phyloP scores from a whole-genome alignment of 23 tunicate genomes.

The Phallusia fumigata region DNA sequence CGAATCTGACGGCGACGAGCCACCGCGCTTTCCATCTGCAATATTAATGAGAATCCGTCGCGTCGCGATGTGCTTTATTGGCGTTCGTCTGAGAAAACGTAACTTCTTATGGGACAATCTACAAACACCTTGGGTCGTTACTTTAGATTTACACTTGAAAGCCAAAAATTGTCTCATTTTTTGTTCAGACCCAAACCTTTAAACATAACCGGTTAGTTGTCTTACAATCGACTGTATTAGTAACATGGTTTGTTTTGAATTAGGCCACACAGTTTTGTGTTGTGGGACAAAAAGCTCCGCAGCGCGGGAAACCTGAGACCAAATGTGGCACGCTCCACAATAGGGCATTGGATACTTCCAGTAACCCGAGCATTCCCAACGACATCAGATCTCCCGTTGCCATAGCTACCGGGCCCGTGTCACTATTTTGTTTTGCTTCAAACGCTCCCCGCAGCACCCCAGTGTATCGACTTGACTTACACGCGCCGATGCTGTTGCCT shows the following conservation, averaged over 20 bases:
- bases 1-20: slow-evolving; percentile 8
- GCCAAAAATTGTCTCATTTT: too few relatives aligned
- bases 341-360: neutral
- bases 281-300: too few relatives aligned
- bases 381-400: neutral
- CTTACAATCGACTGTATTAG: too few relatives aligned
- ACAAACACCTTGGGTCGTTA: too few relatives aligned
- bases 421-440: neutral
- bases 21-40: neutral
- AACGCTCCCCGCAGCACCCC: neutral
- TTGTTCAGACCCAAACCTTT: too few relatives aligned
- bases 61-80: neutral
- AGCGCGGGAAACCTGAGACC: neutral
- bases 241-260: too few relatives aligned
- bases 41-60: neutral
- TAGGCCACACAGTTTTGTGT: too few relatives aligned
- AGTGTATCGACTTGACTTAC: slow-evolving; percentile 5
- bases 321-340: neutral
- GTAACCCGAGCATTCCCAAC: neutral
- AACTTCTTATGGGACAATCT: too few relatives aligned
- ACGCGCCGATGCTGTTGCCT: neutral
- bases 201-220: too few relatives aligned
- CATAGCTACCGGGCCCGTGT: neutral
- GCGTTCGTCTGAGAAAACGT: neutral
- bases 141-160: too few relatives aligned